A percentile compares a stretch with the other conserved stretches of the same genome.
These are phyloP conservation scores for Geotrupes spiniger DNA, from an alignment of 2,888 invertebrate species.

Conservation along the genomic window DNA sequence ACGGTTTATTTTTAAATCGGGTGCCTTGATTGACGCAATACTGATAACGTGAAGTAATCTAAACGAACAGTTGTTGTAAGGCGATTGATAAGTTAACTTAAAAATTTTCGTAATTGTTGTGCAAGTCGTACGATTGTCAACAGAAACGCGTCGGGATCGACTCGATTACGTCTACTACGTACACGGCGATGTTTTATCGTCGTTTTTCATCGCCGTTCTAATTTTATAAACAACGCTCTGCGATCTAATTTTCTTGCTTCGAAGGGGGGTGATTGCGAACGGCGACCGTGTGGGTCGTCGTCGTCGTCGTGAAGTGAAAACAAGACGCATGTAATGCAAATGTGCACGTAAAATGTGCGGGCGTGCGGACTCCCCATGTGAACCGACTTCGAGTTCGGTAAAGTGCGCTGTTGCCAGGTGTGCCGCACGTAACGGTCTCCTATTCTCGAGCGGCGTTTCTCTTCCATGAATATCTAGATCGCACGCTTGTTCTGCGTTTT, in stretches of 20 bases:
- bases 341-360: slow-evolving; percentile 33
- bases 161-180: slow-evolving; percentile 11
- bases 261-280: neutral
- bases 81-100: too few relatives aligned
- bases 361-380: slow-evolving; percentile 45
- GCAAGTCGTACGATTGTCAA: slow-evolving; percentile 6
- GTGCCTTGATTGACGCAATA: slow-evolving; percentile 18
- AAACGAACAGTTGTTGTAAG: neutral
- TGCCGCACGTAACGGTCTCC: slow-evolving; percentile 24
- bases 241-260: neutral
- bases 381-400: slow-evolving; percentile 45
- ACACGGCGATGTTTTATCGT: slow-evolving; percentile 1
- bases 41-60: slow-evolving; percentile 11
- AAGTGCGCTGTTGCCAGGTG: slow-evolving; percentile 25
- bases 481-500: slow-evolving; percentile 38
- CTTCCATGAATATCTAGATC: slow-evolving; percentile 44
- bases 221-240: slow-evolving; percentile 5
- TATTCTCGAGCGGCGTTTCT: slow-evolving; percentile 37
- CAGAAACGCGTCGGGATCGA: slow-evolving; percentile 4
- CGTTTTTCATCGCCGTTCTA: slow-evolving; percentile 3
- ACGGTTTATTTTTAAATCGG: slow-evolving; percentile 11
- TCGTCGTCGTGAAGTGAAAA: slow-evolving; percentile 4
- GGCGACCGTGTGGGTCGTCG: slow-evolving; percentile 4
- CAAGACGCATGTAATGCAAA: slow-evolving; percentile 8
- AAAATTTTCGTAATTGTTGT: too few relatives aligned